Conservation (phyloP, 2,888 invertebrate genomes). For the Aleiodes alternator region DNA sequence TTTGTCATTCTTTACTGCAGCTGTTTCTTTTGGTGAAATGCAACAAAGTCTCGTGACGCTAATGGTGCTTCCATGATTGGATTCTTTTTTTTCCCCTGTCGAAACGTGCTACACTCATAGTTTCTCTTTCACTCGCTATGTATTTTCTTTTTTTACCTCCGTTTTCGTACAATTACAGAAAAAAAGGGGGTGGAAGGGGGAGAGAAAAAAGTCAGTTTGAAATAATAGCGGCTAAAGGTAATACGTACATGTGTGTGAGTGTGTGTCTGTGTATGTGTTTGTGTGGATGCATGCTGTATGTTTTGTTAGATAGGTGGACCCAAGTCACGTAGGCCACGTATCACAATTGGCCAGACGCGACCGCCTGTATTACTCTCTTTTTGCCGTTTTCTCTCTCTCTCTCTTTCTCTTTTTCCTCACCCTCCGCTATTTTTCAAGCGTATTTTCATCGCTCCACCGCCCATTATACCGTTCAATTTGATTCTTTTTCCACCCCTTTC, state of each 20-base stretch:
- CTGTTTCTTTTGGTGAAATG: slow-evolving; percentile 24
- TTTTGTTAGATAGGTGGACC: slow-evolving; percentile 31
- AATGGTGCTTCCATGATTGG: slow-evolving; percentile 40
- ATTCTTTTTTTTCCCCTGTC: slow-evolving; percentile 25
- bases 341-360: slow-evolving; percentile 45
- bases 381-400: neutral
- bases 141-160: slow-evolving; percentile 12
- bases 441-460: slow-evolving; percentile 33
- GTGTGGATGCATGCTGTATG: slow-evolving; percentile 26
- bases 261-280: too few species aligned
- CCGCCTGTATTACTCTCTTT: slow-evolving; percentile 28
- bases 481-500: slow-evolving; percentile 8
- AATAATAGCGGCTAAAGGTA: slow-evolving; percentile 31
- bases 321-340: slow-evolving; percentile 40
- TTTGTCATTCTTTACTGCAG: slow-evolving; percentile 15
- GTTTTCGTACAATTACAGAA: slow-evolving; percentile 29
- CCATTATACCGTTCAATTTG: slow-evolving; percentile 30
- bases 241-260: neutral
- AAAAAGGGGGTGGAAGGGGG: neutral
- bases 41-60: slow-evolving; percentile 40
- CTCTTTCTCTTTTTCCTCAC: neutral
- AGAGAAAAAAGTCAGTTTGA: slow-evolving; percentile 19
- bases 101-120: slow-evolving; percentile 19
- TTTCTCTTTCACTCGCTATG: slow-evolving; percentile 10
- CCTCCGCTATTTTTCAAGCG: slow-evolving; percentile 21